These are phyloP conservation scores for Cephonodes hylas DNA, from an alignment of 2,888 invertebrate genomes.

Conservation along the genomic window DNA sequence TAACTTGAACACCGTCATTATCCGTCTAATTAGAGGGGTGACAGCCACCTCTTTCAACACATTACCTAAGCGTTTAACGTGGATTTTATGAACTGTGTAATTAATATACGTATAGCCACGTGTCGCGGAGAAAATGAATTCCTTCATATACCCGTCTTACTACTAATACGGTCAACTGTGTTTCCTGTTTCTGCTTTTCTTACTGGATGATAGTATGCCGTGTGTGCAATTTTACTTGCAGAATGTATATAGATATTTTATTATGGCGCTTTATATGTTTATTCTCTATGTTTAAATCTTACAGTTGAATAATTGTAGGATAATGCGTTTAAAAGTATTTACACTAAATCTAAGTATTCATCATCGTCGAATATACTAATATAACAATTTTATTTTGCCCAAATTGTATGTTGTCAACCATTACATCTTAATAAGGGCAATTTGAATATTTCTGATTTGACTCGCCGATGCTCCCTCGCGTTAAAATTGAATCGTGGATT, in stretches of 20 bases:
- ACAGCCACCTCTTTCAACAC: conserved; percentile 71
- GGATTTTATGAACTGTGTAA: conserved; percentile 74
- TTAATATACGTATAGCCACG: conserved; percentile 49
- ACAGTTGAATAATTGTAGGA: no score
- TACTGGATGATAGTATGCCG: no score
- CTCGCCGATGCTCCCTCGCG: conserved; percentile 30
- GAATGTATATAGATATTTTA: no score
- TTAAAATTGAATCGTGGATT: conserved; percentile 25
- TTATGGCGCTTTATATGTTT: no score
- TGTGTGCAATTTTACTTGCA: no score
- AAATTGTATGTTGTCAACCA: background rate
- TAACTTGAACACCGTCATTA: conserved; percentile 78
- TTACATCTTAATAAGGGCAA: background rate
- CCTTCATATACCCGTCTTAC: background rate
- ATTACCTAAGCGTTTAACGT: conserved; percentile 73
- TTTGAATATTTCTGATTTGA: conserved; percentile 10
- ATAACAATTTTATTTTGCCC: background rate
- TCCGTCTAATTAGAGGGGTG: conserved; percentile 77
- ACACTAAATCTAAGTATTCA: no score
- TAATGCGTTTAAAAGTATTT: no score
- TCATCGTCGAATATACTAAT: no score
- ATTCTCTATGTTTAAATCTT: no score
- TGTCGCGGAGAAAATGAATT: conserved; percentile 20
- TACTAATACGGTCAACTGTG: background rate
- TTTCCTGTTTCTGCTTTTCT: no score